Conservation (phyloP, 2,888 invertebrate species). For the Philereme vetulata region DNA sequence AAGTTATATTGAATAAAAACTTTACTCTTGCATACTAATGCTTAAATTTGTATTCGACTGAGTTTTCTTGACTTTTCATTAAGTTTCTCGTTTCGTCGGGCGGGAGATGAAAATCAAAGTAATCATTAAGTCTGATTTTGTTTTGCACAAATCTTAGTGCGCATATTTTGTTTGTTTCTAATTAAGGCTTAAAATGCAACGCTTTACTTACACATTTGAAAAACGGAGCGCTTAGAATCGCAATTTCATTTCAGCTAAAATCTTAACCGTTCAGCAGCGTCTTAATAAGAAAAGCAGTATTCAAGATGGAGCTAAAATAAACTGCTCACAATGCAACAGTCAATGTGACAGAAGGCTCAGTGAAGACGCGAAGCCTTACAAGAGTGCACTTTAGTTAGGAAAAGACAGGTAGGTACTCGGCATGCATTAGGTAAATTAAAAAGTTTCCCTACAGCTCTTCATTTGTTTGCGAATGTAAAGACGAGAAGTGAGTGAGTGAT, state of each 20-base stretch:
- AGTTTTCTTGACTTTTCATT: slow-evolving; percentile 81
- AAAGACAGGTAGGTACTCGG: slow-evolving; percentile 68
- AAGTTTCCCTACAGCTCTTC: slow-evolving; percentile 68
- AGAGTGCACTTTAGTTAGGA: slow-evolving; percentile 72
- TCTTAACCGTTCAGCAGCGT: slow-evolving; percentile 45
- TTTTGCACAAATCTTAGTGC: slow-evolving; percentile 54
- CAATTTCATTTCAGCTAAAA: slow-evolving; percentile 41
- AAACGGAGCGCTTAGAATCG: slow-evolving; percentile 3
- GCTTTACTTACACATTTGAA: slow-evolving; percentile 1
- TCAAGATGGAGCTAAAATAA: slow-evolving; percentile 70
- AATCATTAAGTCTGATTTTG: slow-evolving; percentile 76
- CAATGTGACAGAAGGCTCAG: slow-evolving; percentile 66
- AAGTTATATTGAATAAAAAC: slow-evolving; percentile 81
- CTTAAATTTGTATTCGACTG: slow-evolving; percentile 79
- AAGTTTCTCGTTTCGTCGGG: slow-evolving; percentile 73
- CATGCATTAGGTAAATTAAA: slow-evolving; percentile 83
- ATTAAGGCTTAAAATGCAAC: slow-evolving; percentile 24
- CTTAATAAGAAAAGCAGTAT: slow-evolving; percentile 52
- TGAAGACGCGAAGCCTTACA: slow-evolving; percentile 62
- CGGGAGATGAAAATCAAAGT: slow-evolving; percentile 77
- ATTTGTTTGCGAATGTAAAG: slow-evolving; percentile 71
- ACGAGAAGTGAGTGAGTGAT: slow-evolving; percentile 54
- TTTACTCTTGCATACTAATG: slow-evolving; percentile 82
- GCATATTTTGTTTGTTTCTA: slow-evolving; percentile 37
- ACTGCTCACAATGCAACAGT: slow-evolving; percentile 71